phyloP scores from a whole-genome alignment of 1,140 invertebrate genomes.

The Aporrectodea caliginosa region DNA sequence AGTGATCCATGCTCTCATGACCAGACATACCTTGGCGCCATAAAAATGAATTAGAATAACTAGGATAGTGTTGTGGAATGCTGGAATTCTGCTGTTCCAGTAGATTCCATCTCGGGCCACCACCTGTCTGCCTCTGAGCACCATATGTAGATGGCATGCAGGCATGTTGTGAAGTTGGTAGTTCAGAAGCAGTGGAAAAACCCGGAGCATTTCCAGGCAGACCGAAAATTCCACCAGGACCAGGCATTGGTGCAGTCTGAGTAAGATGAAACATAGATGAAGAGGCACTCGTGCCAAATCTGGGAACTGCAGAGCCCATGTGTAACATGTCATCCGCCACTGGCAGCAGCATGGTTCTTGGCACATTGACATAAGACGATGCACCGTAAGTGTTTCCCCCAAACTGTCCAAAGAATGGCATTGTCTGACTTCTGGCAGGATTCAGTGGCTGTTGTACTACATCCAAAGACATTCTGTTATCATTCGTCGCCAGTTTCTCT shows the following conservation, averaged over 20 bases:
- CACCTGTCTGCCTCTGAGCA: not conserved
- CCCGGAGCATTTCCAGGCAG: not conserved
- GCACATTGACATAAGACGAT: not conserved
- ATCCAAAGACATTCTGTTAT: not conserved
- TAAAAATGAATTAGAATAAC: not conserved
- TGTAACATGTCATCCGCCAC: not conserved
- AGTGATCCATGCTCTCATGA: not conserved
- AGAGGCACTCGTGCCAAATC: not conserved
- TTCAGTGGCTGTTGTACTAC: not conserved
- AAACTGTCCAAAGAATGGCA: not conserved
- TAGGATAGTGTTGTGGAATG: not conserved
- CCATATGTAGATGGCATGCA: not conserved
- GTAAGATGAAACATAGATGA: not conserved
- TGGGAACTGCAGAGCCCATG: not conserved
- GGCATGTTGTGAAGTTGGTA: not conserved
- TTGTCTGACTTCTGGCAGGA: not conserved
- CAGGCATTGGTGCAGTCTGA: not conserved
- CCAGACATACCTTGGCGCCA: not conserved
- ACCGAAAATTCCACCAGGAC: not conserved
- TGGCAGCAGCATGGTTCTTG: not conserved
- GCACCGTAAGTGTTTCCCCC: not conserved
- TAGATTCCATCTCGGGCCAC: not conserved
- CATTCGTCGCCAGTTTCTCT: not conserved
- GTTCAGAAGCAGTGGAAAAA: not conserved
- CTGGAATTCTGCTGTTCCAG: not conserved